Evolutionary conservation across 1,140 invertebrate genomes (phyloP).

Genomic region (Leptinotarsa lineolata): DNA sequence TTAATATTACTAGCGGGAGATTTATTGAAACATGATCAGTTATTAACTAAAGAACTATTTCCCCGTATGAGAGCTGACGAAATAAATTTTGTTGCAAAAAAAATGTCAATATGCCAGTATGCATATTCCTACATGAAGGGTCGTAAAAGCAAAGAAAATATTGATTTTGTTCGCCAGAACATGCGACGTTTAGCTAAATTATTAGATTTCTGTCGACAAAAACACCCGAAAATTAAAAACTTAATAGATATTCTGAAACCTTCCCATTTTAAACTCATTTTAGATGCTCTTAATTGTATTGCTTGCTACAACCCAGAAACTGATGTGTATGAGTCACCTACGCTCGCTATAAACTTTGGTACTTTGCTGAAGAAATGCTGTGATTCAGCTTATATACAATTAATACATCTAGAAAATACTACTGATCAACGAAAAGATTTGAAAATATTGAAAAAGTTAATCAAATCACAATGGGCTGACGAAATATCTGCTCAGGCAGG

Average conservation of each 20-base stretch:
- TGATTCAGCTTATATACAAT: slow-evolving; percentile 20
- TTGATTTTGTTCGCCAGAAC: slow-evolving; percentile 27
- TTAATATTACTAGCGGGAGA: background rate
- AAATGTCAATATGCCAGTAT: slow-evolving; percentile 25
- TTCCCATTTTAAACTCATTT: slow-evolving; percentile 17
- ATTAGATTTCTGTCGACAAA: background rate
- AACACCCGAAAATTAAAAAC: slow-evolving; percentile 1
- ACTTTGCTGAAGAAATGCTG: slow-evolving; percentile 29
- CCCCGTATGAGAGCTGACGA: slow-evolving; percentile 21
- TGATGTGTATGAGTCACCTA: slow-evolving; percentile 23
- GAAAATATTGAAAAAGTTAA: slow-evolving; percentile 25
- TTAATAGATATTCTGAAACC: background rate
- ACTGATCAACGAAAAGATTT: background rate
- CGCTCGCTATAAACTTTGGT: slow-evolving; percentile 21
- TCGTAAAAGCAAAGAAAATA: slow-evolving; percentile 22
- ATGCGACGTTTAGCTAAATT: slow-evolving; percentile 23
- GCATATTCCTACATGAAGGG: slow-evolving; percentile 25
- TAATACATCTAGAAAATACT: slow-evolving; percentile 17
- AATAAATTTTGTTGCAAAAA: slow-evolving; percentile 19
- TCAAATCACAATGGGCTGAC: slow-evolving; percentile 18
- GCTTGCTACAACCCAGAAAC: slow-evolving; percentile 15
- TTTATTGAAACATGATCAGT: slow-evolving; percentile 21
- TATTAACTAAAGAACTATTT: slow-evolving; percentile 28
- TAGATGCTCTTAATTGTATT: slow-evolving; percentile 19
- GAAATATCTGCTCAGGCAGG: slow-evolving; percentile 47